Evolutionary conservation across 1,140 invertebrate genomes (phyloP).

Genomic region (Drosophila truncata): DNA sequence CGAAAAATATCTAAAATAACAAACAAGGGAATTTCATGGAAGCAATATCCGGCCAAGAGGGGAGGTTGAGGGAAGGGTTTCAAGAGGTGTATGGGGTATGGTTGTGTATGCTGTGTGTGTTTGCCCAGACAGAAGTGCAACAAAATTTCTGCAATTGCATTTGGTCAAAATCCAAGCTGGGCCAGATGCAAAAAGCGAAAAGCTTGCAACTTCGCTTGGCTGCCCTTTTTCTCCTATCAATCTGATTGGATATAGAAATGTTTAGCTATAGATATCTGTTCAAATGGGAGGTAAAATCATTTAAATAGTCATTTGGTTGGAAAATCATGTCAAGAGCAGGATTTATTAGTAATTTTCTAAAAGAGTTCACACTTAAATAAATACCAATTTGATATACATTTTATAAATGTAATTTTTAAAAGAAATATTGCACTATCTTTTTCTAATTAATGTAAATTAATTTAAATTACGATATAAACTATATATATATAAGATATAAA

Average conservation of each 20-base stretch:
- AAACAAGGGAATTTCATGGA: slow-evolving; percentile 34
- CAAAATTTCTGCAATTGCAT: slow-evolving; percentile 18
- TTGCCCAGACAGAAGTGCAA: slow-evolving; percentile 32
- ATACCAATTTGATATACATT: not conserved
- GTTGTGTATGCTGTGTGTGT: slow-evolving; percentile 1
- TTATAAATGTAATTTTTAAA: not conserved
- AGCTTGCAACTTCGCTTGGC: not conserved
- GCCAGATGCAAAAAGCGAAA: slow-evolving; percentile 18
- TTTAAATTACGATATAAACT: too few relatives aligned
- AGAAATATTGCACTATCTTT: not conserved
- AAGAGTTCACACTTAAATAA: not conserved
- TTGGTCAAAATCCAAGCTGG: slow-evolving; percentile 11
- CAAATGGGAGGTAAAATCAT: not conserved
- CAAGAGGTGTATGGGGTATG: not conserved
- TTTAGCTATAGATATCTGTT: slow-evolving; percentile 3
- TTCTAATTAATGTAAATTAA: too few relatives aligned
- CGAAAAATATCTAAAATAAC: slow-evolving; percentile 50
- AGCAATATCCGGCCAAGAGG: slow-evolving; percentile 23
- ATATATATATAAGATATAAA: too few relatives aligned
- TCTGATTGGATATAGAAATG: slow-evolving; percentile 16
- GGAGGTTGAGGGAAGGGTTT: not conserved
- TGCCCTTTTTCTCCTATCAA: slow-evolving; percentile 12
- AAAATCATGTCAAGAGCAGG: not conserved
- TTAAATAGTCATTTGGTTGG: slow-evolving; percentile 9
- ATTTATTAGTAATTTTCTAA: not conserved